A percentile compares a stretch with the other conserved stretches of the same genome.
These are phyloP conservation scores for Myotis pilosus DNA, from an alignment of 2,797 vertebrate species.

Conservation along the genomic window DNA sequence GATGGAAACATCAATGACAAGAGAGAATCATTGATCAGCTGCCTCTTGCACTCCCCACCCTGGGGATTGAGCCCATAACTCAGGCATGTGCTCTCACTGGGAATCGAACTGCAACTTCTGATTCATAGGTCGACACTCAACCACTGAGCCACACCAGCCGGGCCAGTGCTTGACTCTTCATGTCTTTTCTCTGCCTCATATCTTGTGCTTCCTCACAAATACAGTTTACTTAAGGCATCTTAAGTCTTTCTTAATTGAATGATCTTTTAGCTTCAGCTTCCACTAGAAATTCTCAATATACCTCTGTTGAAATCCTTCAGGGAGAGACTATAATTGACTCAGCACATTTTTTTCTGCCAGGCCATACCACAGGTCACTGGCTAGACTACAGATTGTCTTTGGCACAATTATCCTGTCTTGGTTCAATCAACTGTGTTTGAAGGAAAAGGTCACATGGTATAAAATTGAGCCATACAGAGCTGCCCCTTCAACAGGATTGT, in stretches of 20 bases:
- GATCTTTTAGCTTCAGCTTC: background rate
- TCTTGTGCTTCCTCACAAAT: slow-evolving; percentile 21
- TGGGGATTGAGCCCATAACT: too few relatives aligned
- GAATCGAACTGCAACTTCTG: too few relatives aligned
- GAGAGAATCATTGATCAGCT: too few relatives aligned
- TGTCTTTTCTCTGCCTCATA: slow-evolving; percentile 10
- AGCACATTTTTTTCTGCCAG: slow-evolving; percentile 3
- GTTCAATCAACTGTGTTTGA: background rate
- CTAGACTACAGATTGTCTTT: background rate
- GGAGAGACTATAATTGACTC: background rate
- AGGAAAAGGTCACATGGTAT: background rate
- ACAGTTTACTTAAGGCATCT: background rate
- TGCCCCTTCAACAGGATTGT: background rate
- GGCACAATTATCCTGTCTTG: background rate
- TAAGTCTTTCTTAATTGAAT: slow-evolving; percentile 18
- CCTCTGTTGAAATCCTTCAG: background rate
- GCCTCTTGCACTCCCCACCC: too few relatives aligned
- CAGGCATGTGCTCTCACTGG: too few relatives aligned
- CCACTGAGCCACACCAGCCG: too few relatives aligned
- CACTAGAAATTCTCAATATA: background rate
- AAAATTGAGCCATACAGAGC: background rate
- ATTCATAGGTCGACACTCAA: too few relatives aligned
- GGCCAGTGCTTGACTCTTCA: background rate
- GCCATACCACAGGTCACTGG: background rate
- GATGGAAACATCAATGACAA: too few relatives aligned